A percentile compares a stretch with the other conserved stretches of the same genome.
These are phyloP conservation scores for Agrenia bidenticulata DNA, from an alignment of 2,888 invertebrate species.

Conservation along the genomic window DNA sequence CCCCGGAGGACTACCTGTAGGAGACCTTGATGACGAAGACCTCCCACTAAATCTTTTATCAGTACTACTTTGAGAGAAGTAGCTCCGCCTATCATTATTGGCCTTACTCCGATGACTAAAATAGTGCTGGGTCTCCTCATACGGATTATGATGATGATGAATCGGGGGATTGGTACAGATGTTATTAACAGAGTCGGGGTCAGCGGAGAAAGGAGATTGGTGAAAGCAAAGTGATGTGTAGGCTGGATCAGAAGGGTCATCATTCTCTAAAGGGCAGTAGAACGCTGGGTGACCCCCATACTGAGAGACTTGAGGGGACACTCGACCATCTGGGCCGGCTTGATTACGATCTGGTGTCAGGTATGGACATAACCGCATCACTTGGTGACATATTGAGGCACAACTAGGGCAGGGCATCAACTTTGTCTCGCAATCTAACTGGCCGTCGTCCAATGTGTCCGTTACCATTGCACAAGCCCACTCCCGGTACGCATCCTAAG, in stretches of 20 bases:
- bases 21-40: neutral
- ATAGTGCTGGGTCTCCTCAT: neutral
- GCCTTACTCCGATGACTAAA: neutral
- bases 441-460: slow-evolving; percentile 37
- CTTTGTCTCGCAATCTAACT: slow-evolving; percentile 34
- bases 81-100: slow-evolving; percentile 4
- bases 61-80: neutral
- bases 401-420: slow-evolving; percentile 50
- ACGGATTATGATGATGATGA: slow-evolving; percentile 4
- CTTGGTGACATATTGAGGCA: slow-evolving; percentile 52
- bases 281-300: slow-evolving; percentile 53
- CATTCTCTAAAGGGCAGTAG: slow-evolving; percentile 46
- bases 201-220: slow-evolving; percentile 1
- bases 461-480: slow-evolving; percentile 49
- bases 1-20: neutral
- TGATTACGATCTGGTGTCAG: slow-evolving; percentile 50
- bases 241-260: slow-evolving; percentile 37
- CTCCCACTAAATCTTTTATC: neutral
- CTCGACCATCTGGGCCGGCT: slow-evolving; percentile 28
- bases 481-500: slow-evolving; percentile 51
- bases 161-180: slow-evolving; percentile 23
- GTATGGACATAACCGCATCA: slow-evolving; percentile 52
- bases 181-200: slow-evolving; percentile 27
- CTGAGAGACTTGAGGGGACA: slow-evolving; percentile 45
- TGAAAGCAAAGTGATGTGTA: slow-evolving; percentile 25